Evolutionary conservation across 2,113 vertebrate species (phyloP).

Genomic region (Ciconia boyciana): DNA sequence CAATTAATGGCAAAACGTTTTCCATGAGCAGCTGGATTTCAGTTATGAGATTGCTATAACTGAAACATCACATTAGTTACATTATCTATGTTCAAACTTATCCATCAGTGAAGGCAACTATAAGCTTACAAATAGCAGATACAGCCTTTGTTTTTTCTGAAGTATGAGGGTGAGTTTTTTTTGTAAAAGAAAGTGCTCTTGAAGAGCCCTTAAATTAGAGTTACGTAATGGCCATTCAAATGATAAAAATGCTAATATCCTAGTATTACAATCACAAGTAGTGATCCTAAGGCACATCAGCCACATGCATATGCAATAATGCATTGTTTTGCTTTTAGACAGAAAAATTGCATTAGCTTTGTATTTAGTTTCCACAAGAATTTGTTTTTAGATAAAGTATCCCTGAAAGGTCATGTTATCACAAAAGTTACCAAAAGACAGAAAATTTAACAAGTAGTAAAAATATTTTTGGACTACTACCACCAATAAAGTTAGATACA

Average conservation of each 20-base stretch:
- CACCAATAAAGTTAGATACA: slow-evolving; percentile 35
- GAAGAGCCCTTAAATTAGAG: slow-evolving; percentile 38
- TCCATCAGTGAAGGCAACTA: background rate
- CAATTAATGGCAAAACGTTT: slow-evolving; percentile 42
- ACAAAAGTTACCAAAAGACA: slow-evolving; percentile 72
- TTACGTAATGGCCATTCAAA: slow-evolving; percentile 41
- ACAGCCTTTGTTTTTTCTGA: background rate
- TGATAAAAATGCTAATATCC: slow-evolving; percentile 8
- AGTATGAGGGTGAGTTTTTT: background rate
- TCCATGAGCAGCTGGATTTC: slow-evolving; percentile 46
- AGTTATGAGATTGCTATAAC: slow-evolving; percentile 19
- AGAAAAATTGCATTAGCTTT: slow-evolving; percentile 42
- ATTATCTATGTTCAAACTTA: background rate
- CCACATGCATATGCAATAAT: slow-evolving; percentile 33
- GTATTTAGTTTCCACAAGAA: slow-evolving; percentile 48
- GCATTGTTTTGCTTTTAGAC: slow-evolving; percentile 43
- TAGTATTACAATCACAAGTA: slow-evolving; percentile 56
- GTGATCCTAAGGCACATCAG: slow-evolving; percentile 79
- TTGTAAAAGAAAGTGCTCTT: slow-evolving; percentile 18
- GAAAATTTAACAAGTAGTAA: slow-evolving; percentile 58
- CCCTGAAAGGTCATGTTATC: slow-evolving; percentile 76
- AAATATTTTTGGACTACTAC: slow-evolving; percentile 37
- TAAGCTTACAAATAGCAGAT: slow-evolving; percentile 42
- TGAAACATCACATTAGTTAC: slow-evolving; percentile 37
- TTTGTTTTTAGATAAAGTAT: slow-evolving; percentile 60